These are phyloP conservation scores for Malurus cyaneus DNA, from an alignment of 2,113 vertebrate genomes.

Conservation along the genomic window DNA sequence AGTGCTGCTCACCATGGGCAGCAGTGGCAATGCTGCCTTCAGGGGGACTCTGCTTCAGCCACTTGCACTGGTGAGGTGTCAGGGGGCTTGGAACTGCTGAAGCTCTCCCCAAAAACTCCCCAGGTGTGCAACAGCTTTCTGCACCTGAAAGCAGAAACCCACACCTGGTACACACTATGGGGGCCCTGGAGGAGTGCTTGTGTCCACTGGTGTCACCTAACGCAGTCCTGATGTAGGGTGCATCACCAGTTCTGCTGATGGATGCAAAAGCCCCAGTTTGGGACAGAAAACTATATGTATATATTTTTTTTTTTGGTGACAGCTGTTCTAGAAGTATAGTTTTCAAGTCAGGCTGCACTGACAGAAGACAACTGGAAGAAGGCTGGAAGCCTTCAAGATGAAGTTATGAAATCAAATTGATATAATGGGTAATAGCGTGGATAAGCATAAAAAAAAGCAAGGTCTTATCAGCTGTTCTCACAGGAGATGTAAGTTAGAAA, in stretches of 20 bases:
- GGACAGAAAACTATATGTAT: neutral
- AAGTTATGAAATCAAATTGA: neutral
- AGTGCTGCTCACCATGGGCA: rapidly evolving
- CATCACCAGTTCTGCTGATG: rapidly evolving
- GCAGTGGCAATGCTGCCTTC: rapidly evolving
- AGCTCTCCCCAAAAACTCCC: rapidly evolving
- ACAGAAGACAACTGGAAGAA: neutral
- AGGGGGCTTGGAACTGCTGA: neutral
- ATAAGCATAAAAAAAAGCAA: neutral
- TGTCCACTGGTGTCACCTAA: neutral
- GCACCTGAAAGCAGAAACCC: neutral
- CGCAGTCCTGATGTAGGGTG: rapidly evolving
- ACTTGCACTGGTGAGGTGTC: rapidly evolving
- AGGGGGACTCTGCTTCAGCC: neutral
- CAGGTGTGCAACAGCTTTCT: rapidly evolving
- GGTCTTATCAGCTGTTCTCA: neutral
- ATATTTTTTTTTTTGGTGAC: neutral
- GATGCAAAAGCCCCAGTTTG: rapidly evolving
- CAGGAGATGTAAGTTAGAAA: neutral
- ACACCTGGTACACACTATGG: rapidly evolving
- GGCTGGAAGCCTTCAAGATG: neutral
- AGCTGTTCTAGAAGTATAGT: neutral
- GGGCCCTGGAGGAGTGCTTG: rapidly evolving
- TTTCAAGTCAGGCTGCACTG: neutral
- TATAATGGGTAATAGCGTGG: neutral